A percentile compares a stretch with the other conserved stretches of the same genome.
These are phyloP conservation scores for Pollenia angustigena DNA, from an alignment of 2,888 invertebrate genomes.

Conservation along the genomic window DNA sequence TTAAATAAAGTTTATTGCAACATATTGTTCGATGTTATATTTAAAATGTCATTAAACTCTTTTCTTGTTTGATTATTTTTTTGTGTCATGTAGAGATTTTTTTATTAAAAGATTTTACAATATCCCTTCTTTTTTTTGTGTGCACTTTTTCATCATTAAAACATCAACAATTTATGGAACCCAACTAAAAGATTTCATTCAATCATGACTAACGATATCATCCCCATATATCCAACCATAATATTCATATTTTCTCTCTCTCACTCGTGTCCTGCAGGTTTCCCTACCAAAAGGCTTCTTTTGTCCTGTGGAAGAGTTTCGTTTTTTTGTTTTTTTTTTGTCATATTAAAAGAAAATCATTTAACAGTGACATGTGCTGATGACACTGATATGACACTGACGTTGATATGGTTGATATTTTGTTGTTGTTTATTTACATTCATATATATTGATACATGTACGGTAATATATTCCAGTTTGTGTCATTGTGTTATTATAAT, in stretches of 20 bases:
- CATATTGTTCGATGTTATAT: constrained; percentile 43
- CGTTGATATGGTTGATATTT: constrained; percentile 67
- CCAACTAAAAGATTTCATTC: constrained; percentile 32
- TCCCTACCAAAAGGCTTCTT: background rate
- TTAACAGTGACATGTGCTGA: constrained; percentile 73
- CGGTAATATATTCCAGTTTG: background rate
- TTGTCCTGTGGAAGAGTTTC: constrained; percentile 53
- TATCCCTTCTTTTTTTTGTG: background rate
- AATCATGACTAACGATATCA: constrained; percentile 27
- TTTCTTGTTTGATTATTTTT: constrained; percentile 5
- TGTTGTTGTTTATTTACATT: background rate
- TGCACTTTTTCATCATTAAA: constrained; percentile 27
- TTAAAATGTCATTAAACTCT: constrained; percentile 64
- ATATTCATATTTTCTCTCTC: background rate
- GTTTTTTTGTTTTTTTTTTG: constrained; percentile 16
- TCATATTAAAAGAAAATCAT: constrained; percentile 65
- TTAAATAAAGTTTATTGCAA: constrained; percentile 2
- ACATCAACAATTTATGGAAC: constrained; percentile 38
- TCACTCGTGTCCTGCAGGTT: background rate
- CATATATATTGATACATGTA: too few species aligned
- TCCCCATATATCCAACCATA: constrained; percentile 15
- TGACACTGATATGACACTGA: constrained; percentile 73
- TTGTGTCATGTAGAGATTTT: constrained; percentile 2
- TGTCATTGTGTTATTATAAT: background rate
- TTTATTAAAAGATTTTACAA: constrained; percentile 32